Conservation (phyloP, 1,140 invertebrate species). For the Batillaria attramentaria region DNA sequence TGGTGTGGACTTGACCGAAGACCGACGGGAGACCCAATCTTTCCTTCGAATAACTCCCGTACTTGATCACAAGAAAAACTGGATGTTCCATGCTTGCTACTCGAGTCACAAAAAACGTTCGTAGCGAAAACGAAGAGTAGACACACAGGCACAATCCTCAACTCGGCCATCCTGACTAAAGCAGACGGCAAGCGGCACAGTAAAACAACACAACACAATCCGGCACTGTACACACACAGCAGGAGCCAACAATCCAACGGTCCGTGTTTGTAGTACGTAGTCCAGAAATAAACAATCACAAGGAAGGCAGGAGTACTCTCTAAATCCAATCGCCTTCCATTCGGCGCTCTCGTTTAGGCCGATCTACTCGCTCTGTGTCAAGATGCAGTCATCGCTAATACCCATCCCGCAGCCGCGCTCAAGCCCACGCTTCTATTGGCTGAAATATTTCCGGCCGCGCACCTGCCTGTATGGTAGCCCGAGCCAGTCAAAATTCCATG, state of each 20-base stretch:
- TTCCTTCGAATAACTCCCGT: slow-evolving; percentile 23
- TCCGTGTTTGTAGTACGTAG: not conserved
- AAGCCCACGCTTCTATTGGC: not conserved
- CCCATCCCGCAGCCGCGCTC: not conserved
- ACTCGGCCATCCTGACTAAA: not conserved
- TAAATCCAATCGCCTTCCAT: not conserved
- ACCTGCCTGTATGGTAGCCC: not conserved
- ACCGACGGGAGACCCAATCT: not conserved
- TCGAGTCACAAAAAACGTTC: not conserved
- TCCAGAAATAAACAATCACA: not conserved
- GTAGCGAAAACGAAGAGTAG: not conserved
- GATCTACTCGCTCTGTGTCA: slow-evolving; percentile 4
- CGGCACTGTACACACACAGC: not conserved
- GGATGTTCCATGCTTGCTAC: not conserved
- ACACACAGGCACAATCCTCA: slow-evolving; percentile 20
- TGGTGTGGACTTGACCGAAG: not conserved
- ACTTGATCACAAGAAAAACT: slow-evolving; percentile 22
- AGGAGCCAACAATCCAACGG: not conserved
- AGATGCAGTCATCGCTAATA: slow-evolving; percentile 22
- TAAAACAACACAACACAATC: not conserved
- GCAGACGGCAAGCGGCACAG: not conserved
- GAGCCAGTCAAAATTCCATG: not conserved
- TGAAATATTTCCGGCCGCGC: not conserved
- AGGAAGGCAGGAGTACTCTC: not conserved
- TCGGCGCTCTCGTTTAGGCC: not conserved